A percentile compares a stretch with the other conserved stretches of the same genome.
phyloP scores from a whole-genome alignment of 2,113 vertebrate genomes.

The Megalops atlanticus region DNA sequence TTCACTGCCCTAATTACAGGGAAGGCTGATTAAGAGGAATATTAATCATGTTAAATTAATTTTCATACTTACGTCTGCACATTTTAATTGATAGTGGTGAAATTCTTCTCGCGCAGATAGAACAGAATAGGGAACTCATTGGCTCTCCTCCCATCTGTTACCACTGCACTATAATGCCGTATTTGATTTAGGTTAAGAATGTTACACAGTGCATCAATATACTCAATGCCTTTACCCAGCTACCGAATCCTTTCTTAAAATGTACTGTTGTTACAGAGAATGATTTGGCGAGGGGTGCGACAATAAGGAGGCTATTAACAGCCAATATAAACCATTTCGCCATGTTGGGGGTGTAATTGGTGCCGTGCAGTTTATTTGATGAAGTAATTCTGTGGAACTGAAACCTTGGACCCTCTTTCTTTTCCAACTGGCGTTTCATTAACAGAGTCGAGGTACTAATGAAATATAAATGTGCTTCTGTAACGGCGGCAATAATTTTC shows the following conservation, averaged over 20 bases:
- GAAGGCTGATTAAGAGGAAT: conserved; percentile 3
- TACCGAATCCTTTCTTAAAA: conserved; percentile 32
- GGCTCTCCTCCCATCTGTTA: background rate
- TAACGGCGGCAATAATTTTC: conserved; percentile 45
- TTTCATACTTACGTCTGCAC: background rate
- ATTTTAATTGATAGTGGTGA: background rate
- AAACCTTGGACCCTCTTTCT: conserved; percentile 54
- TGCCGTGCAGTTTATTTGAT: conserved; percentile 60
- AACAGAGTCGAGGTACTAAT: no score
- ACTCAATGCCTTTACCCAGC: conserved; percentile 42
- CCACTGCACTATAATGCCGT: conserved; percentile 30
- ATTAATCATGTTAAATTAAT: background rate
- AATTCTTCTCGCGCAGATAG: background rate
- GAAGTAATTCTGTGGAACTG: conserved; percentile 54
- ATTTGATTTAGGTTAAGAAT: conserved; percentile 46
- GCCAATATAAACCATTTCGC: conserved; percentile 41
- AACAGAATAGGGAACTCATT: background rate
- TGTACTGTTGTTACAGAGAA: conserved; percentile 60
- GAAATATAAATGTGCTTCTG: conserved; percentile 60
- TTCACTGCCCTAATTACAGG: conserved; percentile 20
- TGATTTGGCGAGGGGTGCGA: conserved; percentile 46
- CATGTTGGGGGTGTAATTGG: conserved; percentile 57
- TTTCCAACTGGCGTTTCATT: conserved; percentile 56
- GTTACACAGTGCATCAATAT: conserved; percentile 56
- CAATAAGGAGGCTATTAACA: conserved; percentile 62